phyloP scores from a whole-genome alignment of 2,113 vertebrate species.

The Podarcis raffonei region DNA sequence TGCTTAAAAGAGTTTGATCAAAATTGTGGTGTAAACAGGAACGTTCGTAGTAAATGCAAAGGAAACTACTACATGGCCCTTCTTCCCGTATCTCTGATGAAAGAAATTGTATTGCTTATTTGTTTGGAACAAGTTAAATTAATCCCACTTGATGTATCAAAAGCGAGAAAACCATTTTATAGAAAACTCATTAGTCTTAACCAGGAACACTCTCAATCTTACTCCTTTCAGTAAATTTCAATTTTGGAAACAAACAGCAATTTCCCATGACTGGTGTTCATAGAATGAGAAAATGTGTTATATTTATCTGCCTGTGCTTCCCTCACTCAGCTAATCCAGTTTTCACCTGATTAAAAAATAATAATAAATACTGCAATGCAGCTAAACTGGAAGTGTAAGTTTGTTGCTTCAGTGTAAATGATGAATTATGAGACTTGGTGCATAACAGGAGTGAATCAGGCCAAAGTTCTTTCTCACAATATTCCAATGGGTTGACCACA shows the following conservation, averaged over 20 bases:
- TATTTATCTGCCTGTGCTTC: neutral
- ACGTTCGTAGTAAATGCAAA: neutral
- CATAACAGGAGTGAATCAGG: neutral
- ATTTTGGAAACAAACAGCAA: slow-evolving; percentile 2
- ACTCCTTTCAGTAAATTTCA: slow-evolving; percentile 1
- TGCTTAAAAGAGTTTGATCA: neutral
- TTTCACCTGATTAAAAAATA: neutral
- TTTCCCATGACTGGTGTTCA: neutral
- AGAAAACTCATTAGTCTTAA: slow-evolving; percentile 17
- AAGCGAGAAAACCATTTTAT: slow-evolving; percentile 13
- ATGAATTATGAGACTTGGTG: neutral
- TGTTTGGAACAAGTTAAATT: slow-evolving; percentile 25
- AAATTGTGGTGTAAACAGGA: neutral
- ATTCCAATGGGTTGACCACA: neutral
- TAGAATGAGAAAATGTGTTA: neutral
- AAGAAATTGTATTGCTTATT: slow-evolving; percentile 18
- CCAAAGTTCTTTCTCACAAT: neutral
- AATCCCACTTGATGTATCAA: slow-evolving; percentile 1
- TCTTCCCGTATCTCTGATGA: neutral
- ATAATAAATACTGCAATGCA: neutral
- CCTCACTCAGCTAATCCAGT: neutral
- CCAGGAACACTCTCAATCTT: neutral
- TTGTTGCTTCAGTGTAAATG: neutral
- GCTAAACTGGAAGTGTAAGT: neutral
- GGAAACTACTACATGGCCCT: neutral